Conservation (phyloP, 2,888 invertebrate species). For the Cancer borealis region DNA sequence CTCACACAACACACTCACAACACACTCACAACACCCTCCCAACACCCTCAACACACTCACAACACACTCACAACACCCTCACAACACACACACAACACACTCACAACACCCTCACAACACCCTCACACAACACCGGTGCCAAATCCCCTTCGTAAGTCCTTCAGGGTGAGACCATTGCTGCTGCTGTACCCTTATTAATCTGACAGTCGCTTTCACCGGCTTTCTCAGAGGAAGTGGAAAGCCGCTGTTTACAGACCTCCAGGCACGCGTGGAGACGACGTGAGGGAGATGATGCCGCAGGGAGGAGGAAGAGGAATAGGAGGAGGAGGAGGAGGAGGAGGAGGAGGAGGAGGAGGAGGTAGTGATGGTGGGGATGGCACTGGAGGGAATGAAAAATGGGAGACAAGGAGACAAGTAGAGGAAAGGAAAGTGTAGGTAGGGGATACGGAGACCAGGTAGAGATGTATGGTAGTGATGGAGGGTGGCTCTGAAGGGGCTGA, state of each 20-base stretch:
- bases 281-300: background rate
- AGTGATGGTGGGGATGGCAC: background rate
- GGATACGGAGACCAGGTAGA: background rate
- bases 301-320: background rate
- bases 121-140: background rate
- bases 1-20: no score
- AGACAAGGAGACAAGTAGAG: background rate
- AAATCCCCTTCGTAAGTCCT: background rate
- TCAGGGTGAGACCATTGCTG: background rate
- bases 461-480: background rate
- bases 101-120: background rate
- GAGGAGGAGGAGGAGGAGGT: background rate
- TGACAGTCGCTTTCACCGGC: background rate
- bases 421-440: no score
- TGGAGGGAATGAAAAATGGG: background rate
- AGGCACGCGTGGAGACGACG: background rate
- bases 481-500: background rate
- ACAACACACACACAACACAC: background rate
- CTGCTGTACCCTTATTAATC: conserved; percentile 18
- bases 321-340: background rate
- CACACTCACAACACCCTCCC: no score
- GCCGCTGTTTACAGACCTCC: background rate
- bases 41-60: background rate
- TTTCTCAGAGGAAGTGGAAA: conserved; percentile 17
- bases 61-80: background rate